A percentile compares a stretch with the other conserved stretches of the same genome.
Conservation (phyloP, 1,140 invertebrate genomes). For the Drosophila athabasca region DNA sequence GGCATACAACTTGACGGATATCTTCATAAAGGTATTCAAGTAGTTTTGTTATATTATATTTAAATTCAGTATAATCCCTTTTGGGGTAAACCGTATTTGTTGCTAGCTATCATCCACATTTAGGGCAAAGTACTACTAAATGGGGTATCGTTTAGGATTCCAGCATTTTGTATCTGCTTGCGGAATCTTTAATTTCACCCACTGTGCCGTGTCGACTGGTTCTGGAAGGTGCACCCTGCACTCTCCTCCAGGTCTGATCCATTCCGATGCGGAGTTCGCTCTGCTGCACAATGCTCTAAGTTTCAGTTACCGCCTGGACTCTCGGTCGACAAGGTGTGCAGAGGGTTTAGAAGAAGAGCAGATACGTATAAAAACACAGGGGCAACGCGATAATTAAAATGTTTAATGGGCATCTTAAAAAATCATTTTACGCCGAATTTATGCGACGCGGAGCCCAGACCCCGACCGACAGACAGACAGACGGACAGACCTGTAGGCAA, state of each 20-base stretch:
- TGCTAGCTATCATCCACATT: no score
- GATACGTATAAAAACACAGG: constrained; percentile 45
- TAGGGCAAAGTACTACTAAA: no score
- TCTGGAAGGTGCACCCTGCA: background rate
- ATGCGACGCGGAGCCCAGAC: constrained; percentile 34
- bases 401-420: constrained; percentile 76
- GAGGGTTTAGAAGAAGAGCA: constrained; percentile 16
- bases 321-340: background rate
- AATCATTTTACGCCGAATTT: constrained; percentile 78
- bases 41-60: no score
- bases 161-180: no score
- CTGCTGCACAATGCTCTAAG: constrained; percentile 29
- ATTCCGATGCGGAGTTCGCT: constrained; percentile 6
- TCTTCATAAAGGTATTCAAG: no score
- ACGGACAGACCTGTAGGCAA: background rate
- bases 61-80: no score
- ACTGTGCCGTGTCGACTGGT: constrained; percentile 15
- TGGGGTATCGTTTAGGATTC: no score
- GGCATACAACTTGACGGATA: no score
- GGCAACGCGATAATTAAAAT: constrained; percentile 73
- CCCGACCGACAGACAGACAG: background rate
- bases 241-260: constrained; percentile 13
- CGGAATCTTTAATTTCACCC: background rate
- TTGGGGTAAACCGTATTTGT: no score
- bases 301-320: constrained; percentile 9